Conservation (phyloP, 2,888 invertebrate genomes). For the Aphidius colemani region DNA sequence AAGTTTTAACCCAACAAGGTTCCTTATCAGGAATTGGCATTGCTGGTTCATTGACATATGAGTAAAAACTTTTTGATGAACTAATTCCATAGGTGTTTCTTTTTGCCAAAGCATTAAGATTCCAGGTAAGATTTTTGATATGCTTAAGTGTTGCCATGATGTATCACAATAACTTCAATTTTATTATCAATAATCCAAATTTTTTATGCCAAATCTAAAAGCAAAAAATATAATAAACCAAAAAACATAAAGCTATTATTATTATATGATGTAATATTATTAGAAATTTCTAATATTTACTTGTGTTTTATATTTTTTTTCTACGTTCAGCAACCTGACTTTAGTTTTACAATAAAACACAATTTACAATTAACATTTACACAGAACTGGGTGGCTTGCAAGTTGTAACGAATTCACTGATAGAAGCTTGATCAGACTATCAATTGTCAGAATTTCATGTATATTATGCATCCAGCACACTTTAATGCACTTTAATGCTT, state of each 20-base stretch:
- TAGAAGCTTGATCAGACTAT: neutral
- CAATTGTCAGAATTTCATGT: no score
- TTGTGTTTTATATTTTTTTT: neutral
- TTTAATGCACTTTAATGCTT: no score
- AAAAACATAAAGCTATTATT: neutral
- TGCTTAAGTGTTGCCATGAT: slow-evolving; percentile 51
- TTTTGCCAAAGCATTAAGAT: slow-evolving; percentile 39
- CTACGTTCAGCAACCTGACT: neutral
- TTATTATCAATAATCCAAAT: no score
- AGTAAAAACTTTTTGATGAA: slow-evolving; percentile 68
- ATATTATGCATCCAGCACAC: no score
- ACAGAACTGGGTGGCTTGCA: neutral
- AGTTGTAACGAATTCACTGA: neutral
- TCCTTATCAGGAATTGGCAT: slow-evolving; percentile 76
- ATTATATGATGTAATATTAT: no score
- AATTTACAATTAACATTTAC: neutral
- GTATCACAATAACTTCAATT: neutral
- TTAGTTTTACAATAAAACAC: neutral
- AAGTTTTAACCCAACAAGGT: slow-evolving; percentile 71
- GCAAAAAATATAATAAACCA: neutral
- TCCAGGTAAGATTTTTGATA: slow-evolving; percentile 45
- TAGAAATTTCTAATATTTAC: neutral
- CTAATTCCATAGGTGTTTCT: slow-evolving; percentile 39
- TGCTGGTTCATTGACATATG: slow-evolving; percentile 80
- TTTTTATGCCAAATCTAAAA: no score